phyloP scores from a whole-genome alignment of 2,888 invertebrate species.

The Dysmachus trigonus region DNA sequence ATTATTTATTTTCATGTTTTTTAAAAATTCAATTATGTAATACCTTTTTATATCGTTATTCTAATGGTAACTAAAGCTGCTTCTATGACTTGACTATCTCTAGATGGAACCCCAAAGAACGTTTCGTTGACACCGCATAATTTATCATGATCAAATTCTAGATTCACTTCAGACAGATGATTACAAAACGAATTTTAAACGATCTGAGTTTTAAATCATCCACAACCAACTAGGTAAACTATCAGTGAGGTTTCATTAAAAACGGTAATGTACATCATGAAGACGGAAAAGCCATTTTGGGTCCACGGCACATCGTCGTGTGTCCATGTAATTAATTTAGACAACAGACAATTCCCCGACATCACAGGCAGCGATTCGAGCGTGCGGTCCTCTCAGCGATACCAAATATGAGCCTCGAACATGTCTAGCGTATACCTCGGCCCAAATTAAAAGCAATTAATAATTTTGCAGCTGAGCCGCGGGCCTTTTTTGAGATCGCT shows the following conservation, averaged over 20 bases:
- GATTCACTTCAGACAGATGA: background rate
- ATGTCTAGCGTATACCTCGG: background rate
- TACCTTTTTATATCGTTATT: background rate
- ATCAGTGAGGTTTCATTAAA: background rate
- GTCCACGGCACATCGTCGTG: background rate
- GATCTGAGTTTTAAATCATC: background rate
- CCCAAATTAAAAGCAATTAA: background rate
- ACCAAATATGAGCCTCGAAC: background rate
- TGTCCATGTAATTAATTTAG: background rate
- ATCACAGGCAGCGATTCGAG: background rate
- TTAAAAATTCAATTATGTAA: background rate
- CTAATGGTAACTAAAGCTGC: background rate
- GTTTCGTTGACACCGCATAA: background rate
- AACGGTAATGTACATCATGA: background rate
- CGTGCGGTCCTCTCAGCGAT: background rate
- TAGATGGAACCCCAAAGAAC: background rate
- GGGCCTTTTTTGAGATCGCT: background rate
- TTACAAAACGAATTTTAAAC: background rate
- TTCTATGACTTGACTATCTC: background rate
- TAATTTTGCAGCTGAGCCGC: background rate
- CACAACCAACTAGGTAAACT: background rate
- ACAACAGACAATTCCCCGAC: background rate
- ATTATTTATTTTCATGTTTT: no score
- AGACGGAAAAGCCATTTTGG: background rate
- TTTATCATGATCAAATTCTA: background rate